Conservation (phyloP, 1,140 invertebrate species). For the Lasioglossum albipes region DNA sequence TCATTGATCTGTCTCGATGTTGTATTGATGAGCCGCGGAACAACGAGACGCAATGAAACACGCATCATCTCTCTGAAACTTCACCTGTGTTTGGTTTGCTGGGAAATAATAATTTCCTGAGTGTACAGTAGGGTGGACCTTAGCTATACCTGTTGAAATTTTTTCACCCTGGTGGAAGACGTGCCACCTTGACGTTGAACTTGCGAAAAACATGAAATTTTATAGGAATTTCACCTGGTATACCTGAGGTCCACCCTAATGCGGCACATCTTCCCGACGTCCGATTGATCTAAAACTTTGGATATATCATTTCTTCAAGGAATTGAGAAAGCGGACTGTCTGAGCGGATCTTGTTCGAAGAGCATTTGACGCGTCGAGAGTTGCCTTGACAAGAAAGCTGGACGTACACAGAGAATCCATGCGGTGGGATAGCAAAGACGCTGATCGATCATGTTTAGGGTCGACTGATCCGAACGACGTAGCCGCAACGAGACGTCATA, state of each 20-base stretch:
- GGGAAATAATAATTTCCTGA: no score
- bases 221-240: no score
- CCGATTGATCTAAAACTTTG: no score
- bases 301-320: no score
- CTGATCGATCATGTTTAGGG: slow-evolving; percentile 52
- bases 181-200: no score
- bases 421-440: neutral
- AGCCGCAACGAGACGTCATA: slow-evolving; percentile 26
- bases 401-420: neutral
- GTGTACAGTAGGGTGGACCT: no score
- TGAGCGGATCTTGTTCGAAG: neutral
- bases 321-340: neutral
- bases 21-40: neutral
- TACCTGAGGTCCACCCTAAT: no score
- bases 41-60: neutral
- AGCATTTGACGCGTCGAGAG: neutral
- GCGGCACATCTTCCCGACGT: no score
- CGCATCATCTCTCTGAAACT: neutral
- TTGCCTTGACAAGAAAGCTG: neutral
- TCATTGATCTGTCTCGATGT: neutral
- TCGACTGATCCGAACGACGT: slow-evolving; percentile 44
- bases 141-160: no score
- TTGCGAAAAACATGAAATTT: no score
- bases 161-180: no score
- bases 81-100: no score